These are phyloP conservation scores for Ammodramus savannarum DNA, from an alignment of 2,113 vertebrate genomes.

Conservation along the genomic window DNA sequence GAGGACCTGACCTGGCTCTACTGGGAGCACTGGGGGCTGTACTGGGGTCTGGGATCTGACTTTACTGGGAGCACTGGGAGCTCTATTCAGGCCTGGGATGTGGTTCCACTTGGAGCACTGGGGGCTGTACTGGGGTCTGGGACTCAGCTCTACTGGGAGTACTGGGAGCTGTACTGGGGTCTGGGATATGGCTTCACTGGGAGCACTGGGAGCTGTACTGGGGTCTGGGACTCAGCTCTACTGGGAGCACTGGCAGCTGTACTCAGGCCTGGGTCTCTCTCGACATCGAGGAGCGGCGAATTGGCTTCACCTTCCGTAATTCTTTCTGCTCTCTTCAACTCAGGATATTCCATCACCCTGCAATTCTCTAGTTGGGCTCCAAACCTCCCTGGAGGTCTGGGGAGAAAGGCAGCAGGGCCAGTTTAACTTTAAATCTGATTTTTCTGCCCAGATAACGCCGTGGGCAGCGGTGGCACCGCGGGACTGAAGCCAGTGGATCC, in stretches of 20 bases:
- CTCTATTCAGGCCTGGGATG: too few species aligned
- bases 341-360: accelerated
- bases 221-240: too few species aligned
- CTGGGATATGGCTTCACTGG: accelerated
- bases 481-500: background rate
- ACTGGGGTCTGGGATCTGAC: accelerated
- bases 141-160: background rate
- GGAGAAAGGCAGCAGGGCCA: background rate
- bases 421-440: accelerated
- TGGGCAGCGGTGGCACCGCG: background rate
- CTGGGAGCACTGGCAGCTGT: background rate
- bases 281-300: accelerated
- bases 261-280: accelerated
- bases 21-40: background rate
- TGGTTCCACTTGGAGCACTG: too few species aligned
- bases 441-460: background rate
- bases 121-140: background rate
- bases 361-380: accelerated
- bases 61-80: too few species aligned
- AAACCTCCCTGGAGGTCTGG: background rate
- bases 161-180: accelerated
- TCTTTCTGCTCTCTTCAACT: accelerated
- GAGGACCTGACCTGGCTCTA: accelerated
- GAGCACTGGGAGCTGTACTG: too few species aligned
- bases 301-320: accelerated